These are phyloP conservation scores for Erethizon dorsatum DNA, from an alignment of 2,797 vertebrate genomes.

Conservation along the genomic window DNA sequence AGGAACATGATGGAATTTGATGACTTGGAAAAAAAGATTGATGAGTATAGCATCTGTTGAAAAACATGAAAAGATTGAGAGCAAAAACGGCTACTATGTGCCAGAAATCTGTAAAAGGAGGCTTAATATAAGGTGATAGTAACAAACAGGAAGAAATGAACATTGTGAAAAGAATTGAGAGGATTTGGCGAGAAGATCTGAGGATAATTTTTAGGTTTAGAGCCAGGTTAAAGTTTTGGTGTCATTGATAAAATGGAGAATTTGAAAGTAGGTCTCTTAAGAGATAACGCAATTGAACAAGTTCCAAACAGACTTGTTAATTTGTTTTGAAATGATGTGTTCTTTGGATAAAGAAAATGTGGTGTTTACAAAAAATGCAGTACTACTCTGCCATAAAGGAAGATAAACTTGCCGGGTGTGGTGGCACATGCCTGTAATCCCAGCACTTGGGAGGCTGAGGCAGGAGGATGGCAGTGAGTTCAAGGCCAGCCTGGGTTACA, in stretches of 20 bases:
- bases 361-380: background rate
- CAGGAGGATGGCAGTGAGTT: background rate
- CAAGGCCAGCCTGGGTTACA: no score
- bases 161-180: constrained; percentile 48
- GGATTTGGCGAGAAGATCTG: constrained; percentile 58
- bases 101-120: background rate
- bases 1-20: background rate
- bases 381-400: background rate
- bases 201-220: constrained; percentile 44
- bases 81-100: background rate
- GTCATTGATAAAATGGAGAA: constrained; percentile 56
- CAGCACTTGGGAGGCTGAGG: background rate
- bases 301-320: constrained; percentile 38
- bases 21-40: constrained; percentile 37
- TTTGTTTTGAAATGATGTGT: constrained; percentile 63
- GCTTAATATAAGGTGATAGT: background rate
- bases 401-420: background rate
- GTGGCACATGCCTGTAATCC: background rate
- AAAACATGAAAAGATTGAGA: background rate
- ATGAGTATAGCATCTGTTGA: constrained; percentile 28
- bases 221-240: constrained; percentile 60
- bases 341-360: constrained; percentile 10
- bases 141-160: background rate
- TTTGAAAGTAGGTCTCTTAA: constrained; percentile 42
- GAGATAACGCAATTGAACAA: background rate